Conservation (phyloP, 64 coral and sea anemone genomes). For the Cladopsammia gracilis region DNA sequence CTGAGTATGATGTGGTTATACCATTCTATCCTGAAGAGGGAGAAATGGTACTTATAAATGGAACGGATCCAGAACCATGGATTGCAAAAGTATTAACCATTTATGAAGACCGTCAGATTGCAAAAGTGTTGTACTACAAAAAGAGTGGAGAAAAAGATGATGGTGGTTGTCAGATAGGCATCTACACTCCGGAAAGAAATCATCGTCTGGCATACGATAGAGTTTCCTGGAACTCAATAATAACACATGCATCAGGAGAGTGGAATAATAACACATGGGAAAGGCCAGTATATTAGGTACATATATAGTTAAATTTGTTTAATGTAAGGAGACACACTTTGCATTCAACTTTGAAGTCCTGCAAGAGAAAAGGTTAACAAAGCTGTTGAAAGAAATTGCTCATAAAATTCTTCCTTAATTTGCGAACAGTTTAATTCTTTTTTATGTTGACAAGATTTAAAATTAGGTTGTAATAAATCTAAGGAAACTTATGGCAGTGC, state of each 20-base stretch:
- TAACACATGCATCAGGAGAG: background rate
- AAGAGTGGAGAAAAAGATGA: conserved; percentile 36
- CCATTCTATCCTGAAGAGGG: background rate
- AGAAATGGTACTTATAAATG: conserved; percentile 20
- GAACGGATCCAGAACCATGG: conserved; percentile 20
- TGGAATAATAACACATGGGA: conserved; percentile 21
- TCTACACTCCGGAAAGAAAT: conserved; percentile 19
- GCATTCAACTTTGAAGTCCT: background rate
- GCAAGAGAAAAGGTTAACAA: background rate
- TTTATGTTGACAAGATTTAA: too few species aligned
- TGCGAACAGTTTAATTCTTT: too few species aligned
- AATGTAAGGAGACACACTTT: background rate
- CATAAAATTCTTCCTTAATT: too few species aligned
- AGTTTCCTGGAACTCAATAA: conserved; percentile 36
- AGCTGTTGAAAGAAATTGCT: too few species aligned
- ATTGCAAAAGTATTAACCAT: conserved; percentile 10
- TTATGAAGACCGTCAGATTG: conserved; percentile 22
- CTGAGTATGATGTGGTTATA: background rate
- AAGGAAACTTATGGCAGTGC: too few species aligned
- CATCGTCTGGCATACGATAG: conserved; percentile 13
- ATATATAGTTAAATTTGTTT: conserved; percentile 11
- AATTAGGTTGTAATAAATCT: too few species aligned
- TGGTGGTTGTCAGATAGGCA: conserved; percentile 19
- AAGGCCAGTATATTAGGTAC: conserved; percentile 14
- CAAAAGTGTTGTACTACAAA: conserved; percentile 3